Evolutionary conservation across 2,113 vertebrate species (phyloP).

Genomic region (Marmota flaviventris): DNA sequence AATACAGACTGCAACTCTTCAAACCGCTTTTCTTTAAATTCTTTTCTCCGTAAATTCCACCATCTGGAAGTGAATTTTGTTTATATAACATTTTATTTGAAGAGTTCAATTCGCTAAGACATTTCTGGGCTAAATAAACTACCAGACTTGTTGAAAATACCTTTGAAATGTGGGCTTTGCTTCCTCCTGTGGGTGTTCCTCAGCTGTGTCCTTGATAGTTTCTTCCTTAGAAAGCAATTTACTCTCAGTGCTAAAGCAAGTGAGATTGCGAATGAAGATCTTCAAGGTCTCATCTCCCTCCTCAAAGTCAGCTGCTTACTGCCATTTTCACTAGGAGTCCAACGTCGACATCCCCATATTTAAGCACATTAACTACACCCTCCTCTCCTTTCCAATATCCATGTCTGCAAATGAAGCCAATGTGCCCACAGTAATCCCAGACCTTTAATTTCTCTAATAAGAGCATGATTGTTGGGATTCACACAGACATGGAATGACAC

Average conservation of each 20-base stretch:
- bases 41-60: conserved; percentile 63
- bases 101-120: conserved; percentile 72
- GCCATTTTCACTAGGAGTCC: neutral
- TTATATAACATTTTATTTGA: conserved; percentile 73
- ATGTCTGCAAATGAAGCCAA: neutral
- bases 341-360: neutral
- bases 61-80: conserved; percentile 77
- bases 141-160: conserved; percentile 67
- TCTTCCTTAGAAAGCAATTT: conserved; percentile 16
- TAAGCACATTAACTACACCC: neutral
- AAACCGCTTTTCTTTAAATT: conserved; percentile 56
- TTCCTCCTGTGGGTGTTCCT: conserved; percentile 41
- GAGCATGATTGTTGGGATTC: neutral
- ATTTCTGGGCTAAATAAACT: conserved; percentile 62
- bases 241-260: neutral
- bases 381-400: neutral
- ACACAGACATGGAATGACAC: neutral
- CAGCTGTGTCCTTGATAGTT: neutral
- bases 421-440: neutral
- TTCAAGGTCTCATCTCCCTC: neutral
- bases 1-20: conserved; percentile 27
- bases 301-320: neutral
- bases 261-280: neutral
- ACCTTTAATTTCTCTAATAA: neutral
- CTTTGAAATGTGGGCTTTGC: conserved; percentile 32